phyloP scores from a whole-genome alignment of 2,888 invertebrate species.

The Pachymerium ferrugineum region DNA sequence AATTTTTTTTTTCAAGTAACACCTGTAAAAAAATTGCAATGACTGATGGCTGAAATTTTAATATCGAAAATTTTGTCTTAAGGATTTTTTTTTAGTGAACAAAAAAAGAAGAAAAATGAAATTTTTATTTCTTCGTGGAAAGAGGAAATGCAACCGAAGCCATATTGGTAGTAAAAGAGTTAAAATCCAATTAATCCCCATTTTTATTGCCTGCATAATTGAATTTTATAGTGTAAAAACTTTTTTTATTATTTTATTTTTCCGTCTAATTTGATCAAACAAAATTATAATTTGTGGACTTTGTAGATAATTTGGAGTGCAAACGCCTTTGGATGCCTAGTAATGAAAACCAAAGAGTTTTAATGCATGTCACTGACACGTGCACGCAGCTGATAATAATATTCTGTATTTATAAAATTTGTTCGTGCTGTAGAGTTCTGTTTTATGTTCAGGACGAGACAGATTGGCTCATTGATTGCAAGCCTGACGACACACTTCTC shows the following conservation, averaged over 20 bases:
- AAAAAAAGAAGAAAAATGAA: neutral
- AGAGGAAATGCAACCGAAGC: neutral
- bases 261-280: neutral
- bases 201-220: neutral
- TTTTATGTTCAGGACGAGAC: neutral
- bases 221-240: neutral
- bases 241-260: conserved; percentile 11
- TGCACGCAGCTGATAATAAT: neutral
- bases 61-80: too few species aligned
- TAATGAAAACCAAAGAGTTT: neutral
- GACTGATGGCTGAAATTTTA: too few species aligned
- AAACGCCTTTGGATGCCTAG: neutral
- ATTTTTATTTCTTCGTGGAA: neutral
- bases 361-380: neutral
- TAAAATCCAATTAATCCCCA: neutral
- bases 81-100: neutral
- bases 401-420: neutral
- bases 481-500: neutral
- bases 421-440: neutral
- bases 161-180: neutral
- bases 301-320: conserved; percentile 4
- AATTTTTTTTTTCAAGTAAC: too few species aligned
- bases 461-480: neutral
- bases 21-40: too few species aligned
- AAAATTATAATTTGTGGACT: neutral